phyloP scores from a whole-genome alignment of 1,140 invertebrate species.

The Meloidogyne exigua region DNA sequence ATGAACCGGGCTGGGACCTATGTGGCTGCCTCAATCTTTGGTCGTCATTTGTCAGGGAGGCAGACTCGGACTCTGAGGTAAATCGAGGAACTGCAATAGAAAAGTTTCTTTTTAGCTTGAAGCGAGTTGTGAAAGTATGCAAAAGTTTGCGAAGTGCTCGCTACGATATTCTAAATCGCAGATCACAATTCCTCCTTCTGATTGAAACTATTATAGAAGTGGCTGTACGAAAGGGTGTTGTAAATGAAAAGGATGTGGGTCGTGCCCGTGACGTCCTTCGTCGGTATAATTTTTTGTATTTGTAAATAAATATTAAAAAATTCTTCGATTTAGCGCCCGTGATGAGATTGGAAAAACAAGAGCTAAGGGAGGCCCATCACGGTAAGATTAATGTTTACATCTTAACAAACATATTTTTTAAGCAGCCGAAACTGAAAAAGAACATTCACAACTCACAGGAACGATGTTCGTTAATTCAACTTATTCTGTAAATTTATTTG shows the following conservation, averaged over 20 bases:
- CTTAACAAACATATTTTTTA: background rate
- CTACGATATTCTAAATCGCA: background rate
- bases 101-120: background rate
- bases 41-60: background rate
- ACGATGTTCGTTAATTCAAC: background rate
- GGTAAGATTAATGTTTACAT: background rate
- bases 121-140: background rate
- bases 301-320: too few species aligned
- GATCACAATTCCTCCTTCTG: background rate
- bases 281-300: background rate
- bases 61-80: background rate
- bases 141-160: background rate
- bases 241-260: background rate
- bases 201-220: background rate
- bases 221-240: background rate
- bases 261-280: background rate
- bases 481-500: background rate
- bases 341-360: background rate
- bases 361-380: background rate
- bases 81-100: background rate
- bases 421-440: background rate
- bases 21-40: background rate
- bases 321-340: background rate
- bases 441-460: background rate
- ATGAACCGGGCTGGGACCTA: background rate